phyloP scores from a whole-genome alignment of 1,140 invertebrate genomes.

The Drosophila funebris region DNA sequence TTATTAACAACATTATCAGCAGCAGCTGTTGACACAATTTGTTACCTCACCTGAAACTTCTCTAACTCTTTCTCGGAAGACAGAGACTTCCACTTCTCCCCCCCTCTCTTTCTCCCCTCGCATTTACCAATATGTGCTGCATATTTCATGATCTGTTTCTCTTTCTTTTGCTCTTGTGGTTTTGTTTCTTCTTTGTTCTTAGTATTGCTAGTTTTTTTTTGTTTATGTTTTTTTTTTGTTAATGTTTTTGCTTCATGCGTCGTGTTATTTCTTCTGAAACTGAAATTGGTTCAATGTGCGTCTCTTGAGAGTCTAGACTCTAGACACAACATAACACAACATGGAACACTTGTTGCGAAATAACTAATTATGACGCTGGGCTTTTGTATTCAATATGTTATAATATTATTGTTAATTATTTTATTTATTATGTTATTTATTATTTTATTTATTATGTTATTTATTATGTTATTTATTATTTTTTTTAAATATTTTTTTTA shows the following conservation, averaged over 20 bases:
- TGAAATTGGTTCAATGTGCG: conserved; percentile 27
- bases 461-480: too few relatives aligned
- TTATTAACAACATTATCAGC: conserved; percentile 54
- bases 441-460: too few relatives aligned
- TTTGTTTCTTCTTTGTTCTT: background rate
- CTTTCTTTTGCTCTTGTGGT: background rate
- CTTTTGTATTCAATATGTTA: too few relatives aligned
- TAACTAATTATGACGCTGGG: background rate
- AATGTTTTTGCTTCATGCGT: conserved; percentile 11
- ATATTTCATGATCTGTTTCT: conserved; percentile 10
- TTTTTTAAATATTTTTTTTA: too few relatives aligned
- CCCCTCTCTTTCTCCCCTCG: conserved; percentile 16
- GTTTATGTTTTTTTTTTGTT: conserved; percentile 1
- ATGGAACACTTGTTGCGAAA: conserved; percentile 26
- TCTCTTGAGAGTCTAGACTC: background rate
- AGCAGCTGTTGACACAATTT: conserved; percentile 35
- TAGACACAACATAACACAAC: background rate
- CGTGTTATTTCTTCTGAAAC: conserved; percentile 27
- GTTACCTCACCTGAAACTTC: conserved; percentile 26
- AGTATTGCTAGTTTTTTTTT: background rate
- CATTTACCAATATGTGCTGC: conserved; percentile 49
- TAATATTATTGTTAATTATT: too few relatives aligned
- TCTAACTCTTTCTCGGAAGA: background rate
- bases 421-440: too few relatives aligned
- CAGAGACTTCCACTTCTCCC: too few relatives aligned